Evolutionary conservation across 1,140 invertebrate species (phyloP).

Genomic region (Drosophila nikananu): DNA sequence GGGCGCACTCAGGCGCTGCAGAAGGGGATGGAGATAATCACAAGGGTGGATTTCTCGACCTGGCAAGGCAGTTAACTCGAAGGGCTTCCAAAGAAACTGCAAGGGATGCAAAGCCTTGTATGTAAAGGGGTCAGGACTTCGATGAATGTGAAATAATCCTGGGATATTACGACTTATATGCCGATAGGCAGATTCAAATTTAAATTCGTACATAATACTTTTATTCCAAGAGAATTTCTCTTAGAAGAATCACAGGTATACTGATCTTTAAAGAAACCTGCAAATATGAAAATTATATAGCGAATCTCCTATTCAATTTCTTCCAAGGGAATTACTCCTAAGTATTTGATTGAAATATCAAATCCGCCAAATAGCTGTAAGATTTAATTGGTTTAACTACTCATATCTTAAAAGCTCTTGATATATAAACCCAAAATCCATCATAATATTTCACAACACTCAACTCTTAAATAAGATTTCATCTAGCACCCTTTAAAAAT

Average conservation of each 20-base stretch:
- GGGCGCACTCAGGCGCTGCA: background rate
- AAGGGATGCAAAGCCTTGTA: background rate
- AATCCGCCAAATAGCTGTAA: background rate
- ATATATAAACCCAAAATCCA: background rate
- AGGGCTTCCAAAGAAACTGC: background rate
- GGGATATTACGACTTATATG: background rate
- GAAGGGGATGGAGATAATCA: slow-evolving; percentile 5
- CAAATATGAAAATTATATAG: no score
- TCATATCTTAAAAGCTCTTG: background rate
- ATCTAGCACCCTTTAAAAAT: background rate
- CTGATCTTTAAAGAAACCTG: no score
- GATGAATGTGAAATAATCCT: background rate
- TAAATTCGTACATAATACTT: background rate
- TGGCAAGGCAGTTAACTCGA: background rate
- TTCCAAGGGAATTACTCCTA: no score
- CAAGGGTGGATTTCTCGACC: slow-evolving; percentile 43
- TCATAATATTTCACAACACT: background rate
- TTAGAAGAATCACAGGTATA: background rate
- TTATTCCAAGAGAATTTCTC: background rate
- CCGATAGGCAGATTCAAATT: background rate
- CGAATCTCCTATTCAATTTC: no score
- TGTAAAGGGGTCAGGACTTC: background rate
- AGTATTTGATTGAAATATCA: no score
- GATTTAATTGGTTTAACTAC: background rate
- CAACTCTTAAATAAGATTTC: background rate